Base-by-base conservation (phyloP, 2,888 invertebrate species). In the Tachina grossa region DNA sequence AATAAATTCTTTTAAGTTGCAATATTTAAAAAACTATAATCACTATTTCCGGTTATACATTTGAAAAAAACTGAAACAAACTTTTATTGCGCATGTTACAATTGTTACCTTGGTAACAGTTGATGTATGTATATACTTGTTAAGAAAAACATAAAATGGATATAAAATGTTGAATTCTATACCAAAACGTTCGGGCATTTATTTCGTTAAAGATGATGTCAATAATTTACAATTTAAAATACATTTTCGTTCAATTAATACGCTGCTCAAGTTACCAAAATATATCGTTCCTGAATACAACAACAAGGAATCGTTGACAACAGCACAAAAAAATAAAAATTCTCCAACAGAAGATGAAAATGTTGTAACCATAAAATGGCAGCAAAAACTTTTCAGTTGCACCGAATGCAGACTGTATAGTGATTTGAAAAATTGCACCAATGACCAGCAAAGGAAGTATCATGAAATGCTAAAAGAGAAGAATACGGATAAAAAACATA, bases 321-420 rank as follows among this genome's bases (percentile, higher is more conserved):
- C 9, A 5, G 14, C 0, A 11, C 45, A 14, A 9, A 45, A 6
- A 45, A 43, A 0, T 14, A 19, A n/a, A 16, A 69, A 75, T 11
- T 74, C 79, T 9, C 41, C 63, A 43, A 65, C 87, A 16, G 87
- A 87, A 57, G 87, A 88, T 13, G 57, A 74, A 53, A 66, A 85
- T 8, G 88, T 83, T 69, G 75, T 85, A 5, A 91, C 93, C 80
- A 89, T 96, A 86, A 91, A 92, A 87, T 97, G 97, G 97, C 96
- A 97, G 90, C 94, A 96, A 89, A 97, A 96, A 92, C 91, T 94
- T 1, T 95, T 96, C 81, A 95, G 95, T 87, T 92, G 93, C 10
- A 93, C 92, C 88, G 96, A 96, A 90, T 89, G 94, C 11, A 93
- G 94, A 71, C 93, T 94, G 77, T 96, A 95, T 89, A 91, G 91